Evolutionary conservation across 2,113 vertebrate species (phyloP).

Genomic region (Hippocampus guttulatus): DNA sequence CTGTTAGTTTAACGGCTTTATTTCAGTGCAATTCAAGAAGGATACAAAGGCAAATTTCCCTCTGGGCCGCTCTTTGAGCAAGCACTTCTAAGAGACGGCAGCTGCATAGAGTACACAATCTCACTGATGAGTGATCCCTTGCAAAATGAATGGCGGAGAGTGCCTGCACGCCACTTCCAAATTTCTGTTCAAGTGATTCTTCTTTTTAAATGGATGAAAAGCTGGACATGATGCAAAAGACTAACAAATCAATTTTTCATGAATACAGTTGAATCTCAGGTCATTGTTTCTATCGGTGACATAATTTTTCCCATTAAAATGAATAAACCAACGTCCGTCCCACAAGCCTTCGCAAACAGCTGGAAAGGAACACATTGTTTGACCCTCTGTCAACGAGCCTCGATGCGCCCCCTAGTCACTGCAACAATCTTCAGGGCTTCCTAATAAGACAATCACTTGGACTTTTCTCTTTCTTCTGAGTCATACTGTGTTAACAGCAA

Average conservation of each 20-base stretch:
- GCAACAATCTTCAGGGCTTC: too few species aligned
- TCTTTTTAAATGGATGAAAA: not conserved
- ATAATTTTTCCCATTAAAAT: not conserved
- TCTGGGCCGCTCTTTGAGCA: conserved; percentile 23
- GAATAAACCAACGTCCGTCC: too few species aligned
- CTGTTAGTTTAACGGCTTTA: conserved; percentile 7
- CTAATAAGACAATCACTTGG: too few species aligned
- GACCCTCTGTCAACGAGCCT: too few species aligned
- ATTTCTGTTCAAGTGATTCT: not conserved
- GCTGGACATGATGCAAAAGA: conserved; percentile 2
- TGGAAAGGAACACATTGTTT: too few species aligned
- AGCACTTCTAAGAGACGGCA: conserved; percentile 40
- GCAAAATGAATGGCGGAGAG: conserved; percentile 28
- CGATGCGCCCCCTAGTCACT: too few species aligned
- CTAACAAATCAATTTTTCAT: too few species aligned
- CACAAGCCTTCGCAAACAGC: too few species aligned
- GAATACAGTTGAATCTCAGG: not conserved
- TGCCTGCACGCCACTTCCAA: not conserved
- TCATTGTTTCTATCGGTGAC: not conserved
- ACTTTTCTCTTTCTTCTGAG: too few species aligned
- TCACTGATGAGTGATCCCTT: conserved; percentile 39
- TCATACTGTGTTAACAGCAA: too few species aligned
- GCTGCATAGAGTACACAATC: conserved; percentile 39
- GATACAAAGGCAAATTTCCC: conserved; percentile 12
- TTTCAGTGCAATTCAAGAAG: conserved; percentile 13